Evolutionary conservation across 1,140 invertebrate species (phyloP).

Genomic region (Fopius arisanus): DNA sequence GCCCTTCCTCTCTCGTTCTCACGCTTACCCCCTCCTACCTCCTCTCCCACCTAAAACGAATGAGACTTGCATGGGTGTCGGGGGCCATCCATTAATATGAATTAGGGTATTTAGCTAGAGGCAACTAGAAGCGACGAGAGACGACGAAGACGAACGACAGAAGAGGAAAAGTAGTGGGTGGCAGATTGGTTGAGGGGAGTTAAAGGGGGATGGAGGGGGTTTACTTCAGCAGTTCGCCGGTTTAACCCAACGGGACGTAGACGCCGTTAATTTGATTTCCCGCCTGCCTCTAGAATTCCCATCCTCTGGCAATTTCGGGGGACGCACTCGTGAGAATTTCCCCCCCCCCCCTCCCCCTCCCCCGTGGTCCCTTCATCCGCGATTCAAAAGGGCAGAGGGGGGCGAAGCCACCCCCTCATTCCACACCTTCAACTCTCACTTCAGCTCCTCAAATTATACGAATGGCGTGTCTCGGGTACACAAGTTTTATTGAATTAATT

Average conservation of each 20-base stretch:
- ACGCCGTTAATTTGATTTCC: conserved; percentile 35
- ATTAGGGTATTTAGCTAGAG: conserved; percentile 56
- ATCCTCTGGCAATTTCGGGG: conserved; percentile 32
- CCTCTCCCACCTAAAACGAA: background rate
- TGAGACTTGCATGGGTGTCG: conserved; percentile 39
- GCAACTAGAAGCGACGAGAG: conserved; percentile 24
- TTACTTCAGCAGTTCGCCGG: background rate
- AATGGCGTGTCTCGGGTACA: conserved; percentile 12
- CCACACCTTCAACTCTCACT: background rate
- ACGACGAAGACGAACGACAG: conserved; percentile 1
- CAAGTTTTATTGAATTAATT: conserved; percentile 12
- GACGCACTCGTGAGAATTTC: conserved; percentile 27
- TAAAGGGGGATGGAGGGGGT: background rate
- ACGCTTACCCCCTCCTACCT: conserved; percentile 30
- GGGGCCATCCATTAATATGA: conserved; percentile 57
- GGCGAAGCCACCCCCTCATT: background rate
- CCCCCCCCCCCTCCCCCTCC: background rate
- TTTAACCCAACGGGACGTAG: conserved; percentile 29
- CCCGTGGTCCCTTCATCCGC: too few species aligned
- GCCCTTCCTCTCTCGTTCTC: too few species aligned
- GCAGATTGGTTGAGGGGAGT: background rate
- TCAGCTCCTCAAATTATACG: conserved; percentile 8
- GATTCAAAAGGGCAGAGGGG: background rate
- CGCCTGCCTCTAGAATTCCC: conserved; percentile 30
- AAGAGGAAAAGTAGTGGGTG: background rate